Evolutionary conservation across 2,113 vertebrate species (phyloP), one percentile per base, ranked within the genome.

Genomic region (Anas platyrhynchos): DNA sequence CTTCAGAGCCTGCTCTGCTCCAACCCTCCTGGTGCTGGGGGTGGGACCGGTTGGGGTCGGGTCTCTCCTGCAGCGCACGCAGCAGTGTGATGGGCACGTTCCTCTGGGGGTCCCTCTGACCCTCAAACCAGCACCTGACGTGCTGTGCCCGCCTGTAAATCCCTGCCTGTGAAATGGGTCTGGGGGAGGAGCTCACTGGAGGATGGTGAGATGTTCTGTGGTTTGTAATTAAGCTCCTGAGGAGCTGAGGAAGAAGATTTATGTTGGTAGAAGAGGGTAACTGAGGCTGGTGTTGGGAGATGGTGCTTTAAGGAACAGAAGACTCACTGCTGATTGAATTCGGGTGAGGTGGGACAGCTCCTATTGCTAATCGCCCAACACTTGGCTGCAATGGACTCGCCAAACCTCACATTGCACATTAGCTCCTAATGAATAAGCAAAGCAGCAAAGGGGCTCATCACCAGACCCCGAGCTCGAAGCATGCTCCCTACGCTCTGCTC

Each of bases 261-360:
- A 46, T 52, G 9, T 22, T 34, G 22, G 50, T 21, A 23, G 38
- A 73, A 66, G 74, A 0, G 0, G 27, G n/a, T n/a, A 16, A 38
- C 22, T 16, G 8, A 44, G 54, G 13, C 16, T 36, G 62, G 29
- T 34, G 31, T 43, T 34, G 12, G 59, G 16, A 50, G 43, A 43
- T 16, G 50, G 25, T 14, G 34, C 11, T 54, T 34, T 50, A 66
- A 74, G 52, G 31, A 59, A 81, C 8, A 41, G 23, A 73, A 50
- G 86, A 58, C 36, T 11, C 36, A 18, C 3, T 17, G 5, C 36
- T 54, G 44, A 62, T 52, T 44, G 36, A 44, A 48, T 68, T 31
- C 21, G 17, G 25, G 31, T 27, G 34, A 46, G 55, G n/a, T 61
- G 41, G n/a, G 38, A 17, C 5, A 7, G 23, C 7, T 16, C 54